These are phyloP conservation scores for Oceanodroma tethys DNA, from an alignment of 2,113 vertebrate genomes.

Conservation along the genomic window DNA sequence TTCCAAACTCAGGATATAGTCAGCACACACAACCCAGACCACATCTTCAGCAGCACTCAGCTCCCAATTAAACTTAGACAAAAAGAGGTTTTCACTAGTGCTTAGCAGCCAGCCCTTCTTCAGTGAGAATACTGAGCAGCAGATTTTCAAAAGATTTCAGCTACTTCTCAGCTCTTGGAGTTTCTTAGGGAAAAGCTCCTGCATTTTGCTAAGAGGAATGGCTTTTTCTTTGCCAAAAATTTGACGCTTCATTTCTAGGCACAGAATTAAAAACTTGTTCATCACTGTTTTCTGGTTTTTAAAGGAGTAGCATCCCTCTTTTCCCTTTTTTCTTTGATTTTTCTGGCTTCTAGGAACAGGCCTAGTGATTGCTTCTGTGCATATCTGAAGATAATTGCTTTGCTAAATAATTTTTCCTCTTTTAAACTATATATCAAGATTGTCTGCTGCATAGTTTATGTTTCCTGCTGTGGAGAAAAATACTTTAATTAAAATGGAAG, in stretches of 20 bases:
- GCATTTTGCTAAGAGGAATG: not conserved
- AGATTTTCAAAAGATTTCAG: not conserved
- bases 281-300: not conserved
- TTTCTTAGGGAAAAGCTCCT: not conserved
- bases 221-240: not conserved
- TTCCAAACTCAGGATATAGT: not conserved
- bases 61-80: not conserved
- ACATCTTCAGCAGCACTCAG: not conserved
- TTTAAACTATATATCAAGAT: slow-evolving; percentile 59
- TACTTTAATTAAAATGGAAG: slow-evolving; percentile 42
- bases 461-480: slow-evolving; percentile 71
- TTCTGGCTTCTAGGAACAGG: not conserved
- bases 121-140: not conserved
- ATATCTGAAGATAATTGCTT: slow-evolving; percentile 63
- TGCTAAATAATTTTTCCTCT: slow-evolving; percentile 55
- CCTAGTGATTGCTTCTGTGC: slow-evolving; percentile 36
- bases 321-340: not conserved
- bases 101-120: not conserved
- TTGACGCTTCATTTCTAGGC: not conserved
- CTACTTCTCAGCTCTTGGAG: not conserved
- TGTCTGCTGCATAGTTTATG: slow-evolving; percentile 59
- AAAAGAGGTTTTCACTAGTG: not conserved
- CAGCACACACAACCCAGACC: not conserved
- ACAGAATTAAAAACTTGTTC: not conserved
- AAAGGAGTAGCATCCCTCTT: not conserved